These are phyloP conservation scores for Dermatemys mawii DNA, from an alignment of 2,113 vertebrate species.

Conservation along the genomic window DNA sequence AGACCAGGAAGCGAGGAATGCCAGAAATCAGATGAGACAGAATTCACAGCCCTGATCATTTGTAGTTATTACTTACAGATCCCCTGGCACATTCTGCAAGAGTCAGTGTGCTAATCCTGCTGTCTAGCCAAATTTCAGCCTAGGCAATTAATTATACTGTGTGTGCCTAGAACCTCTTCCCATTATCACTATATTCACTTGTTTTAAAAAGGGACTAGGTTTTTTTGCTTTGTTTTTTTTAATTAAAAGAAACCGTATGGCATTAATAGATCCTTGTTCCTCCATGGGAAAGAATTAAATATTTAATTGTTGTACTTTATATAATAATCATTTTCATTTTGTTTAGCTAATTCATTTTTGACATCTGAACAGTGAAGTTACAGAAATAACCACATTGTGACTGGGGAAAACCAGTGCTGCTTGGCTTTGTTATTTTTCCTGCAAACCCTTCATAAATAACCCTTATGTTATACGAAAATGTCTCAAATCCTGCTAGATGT, in stretches of 20 bases:
- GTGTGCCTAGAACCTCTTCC: not conserved
- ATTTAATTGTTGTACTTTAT: not conserved
- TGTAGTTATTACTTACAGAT: not conserved
- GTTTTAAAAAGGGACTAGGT: not conserved
- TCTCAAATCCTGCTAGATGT: not conserved
- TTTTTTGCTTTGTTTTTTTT: not conserved
- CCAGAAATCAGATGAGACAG: not conserved
- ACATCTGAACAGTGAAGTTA: slow-evolving; percentile 18
- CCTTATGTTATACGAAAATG: too few species aligned
- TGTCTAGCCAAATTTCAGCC: not conserved
- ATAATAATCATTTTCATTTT: not conserved
- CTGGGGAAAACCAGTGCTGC: not conserved
- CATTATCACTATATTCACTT: not conserved
- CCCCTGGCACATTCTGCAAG: not conserved
- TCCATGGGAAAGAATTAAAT: not conserved
- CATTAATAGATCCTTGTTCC: not conserved
- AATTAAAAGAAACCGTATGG: not conserved
- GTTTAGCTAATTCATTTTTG: not conserved
- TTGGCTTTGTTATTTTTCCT: not conserved
- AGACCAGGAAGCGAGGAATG: not conserved
- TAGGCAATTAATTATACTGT: not conserved
- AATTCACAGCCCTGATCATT: not conserved
- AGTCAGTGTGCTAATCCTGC: not conserved
- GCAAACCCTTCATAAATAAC: not conserved
- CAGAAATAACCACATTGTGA: not conserved